Conservation (phyloP, 1,140 invertebrate species). For the Mercenaria mercenaria region DNA sequence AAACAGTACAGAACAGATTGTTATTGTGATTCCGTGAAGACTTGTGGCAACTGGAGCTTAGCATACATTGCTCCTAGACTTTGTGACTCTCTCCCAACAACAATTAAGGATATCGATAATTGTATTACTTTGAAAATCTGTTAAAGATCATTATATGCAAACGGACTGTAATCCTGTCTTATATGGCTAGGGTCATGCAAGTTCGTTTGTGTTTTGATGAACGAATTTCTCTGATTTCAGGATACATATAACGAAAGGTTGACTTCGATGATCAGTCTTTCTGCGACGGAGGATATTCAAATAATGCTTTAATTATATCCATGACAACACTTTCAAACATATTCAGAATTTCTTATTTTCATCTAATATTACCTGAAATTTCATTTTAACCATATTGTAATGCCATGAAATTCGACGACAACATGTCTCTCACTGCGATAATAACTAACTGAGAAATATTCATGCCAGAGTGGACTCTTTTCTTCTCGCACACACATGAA, state of each 20-base stretch:
- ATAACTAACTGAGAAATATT: not conserved
- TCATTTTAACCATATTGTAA: not conserved
- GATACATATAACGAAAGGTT: not conserved
- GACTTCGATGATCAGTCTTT: not conserved
- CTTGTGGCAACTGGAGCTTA: too few species aligned
- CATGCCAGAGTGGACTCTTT: not conserved
- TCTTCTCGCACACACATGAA: not conserved
- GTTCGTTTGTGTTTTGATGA: too few species aligned
- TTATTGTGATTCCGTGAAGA: too few species aligned
- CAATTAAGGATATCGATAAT: too few species aligned
- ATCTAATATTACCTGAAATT: not conserved
- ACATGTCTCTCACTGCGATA: not conserved
- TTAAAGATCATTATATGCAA: too few species aligned
- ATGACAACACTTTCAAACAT: not conserved
- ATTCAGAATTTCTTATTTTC: not conserved
- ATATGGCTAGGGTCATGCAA: too few species aligned
- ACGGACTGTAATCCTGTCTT: too few species aligned
- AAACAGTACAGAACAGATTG: too few species aligned
- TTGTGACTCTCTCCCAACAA: too few species aligned
- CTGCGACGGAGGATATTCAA: not conserved
- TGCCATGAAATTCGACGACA: not conserved
- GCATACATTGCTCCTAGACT: too few species aligned
- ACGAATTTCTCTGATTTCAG: too few species aligned
- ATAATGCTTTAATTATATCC: not conserved
- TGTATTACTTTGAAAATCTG: too few species aligned